These are phyloP conservation scores for Orthosia gothica DNA, from an alignment of 2,888 invertebrate genomes.

Conservation along the genomic window DNA sequence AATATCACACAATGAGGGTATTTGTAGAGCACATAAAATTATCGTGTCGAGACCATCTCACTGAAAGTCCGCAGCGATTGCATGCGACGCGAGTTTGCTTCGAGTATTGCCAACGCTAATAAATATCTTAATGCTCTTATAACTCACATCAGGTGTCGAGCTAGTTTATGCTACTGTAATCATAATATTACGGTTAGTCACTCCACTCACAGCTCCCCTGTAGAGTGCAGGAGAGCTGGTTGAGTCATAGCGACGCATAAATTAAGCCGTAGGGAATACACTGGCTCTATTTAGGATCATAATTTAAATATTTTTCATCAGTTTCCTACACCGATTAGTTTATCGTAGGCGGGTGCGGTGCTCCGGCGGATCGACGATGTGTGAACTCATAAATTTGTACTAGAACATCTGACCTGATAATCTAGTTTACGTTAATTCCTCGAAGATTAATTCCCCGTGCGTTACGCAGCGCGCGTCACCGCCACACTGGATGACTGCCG, in stretches of 20 bases:
- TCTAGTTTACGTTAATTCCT: conserved; percentile 78
- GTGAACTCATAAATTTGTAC: conserved; percentile 76
- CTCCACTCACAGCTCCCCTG: conserved; percentile 27
- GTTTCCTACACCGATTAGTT: conserved; percentile 65
- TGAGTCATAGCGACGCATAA: conserved; percentile 64
- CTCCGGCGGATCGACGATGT: conserved; percentile 71
- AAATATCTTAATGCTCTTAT: conserved; percentile 59
- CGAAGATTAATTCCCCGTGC: conserved; percentile 70
- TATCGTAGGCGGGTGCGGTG: conserved; percentile 66
- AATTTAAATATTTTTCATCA: conserved; percentile 71
- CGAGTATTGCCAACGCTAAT: conserved; percentile 49
- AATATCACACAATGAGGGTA: conserved; percentile 40
- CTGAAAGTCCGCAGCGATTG: conserved; percentile 29
- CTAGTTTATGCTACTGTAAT: conserved; percentile 59
- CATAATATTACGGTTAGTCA: conserved; percentile 58
- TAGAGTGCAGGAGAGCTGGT: conserved; percentile 31
- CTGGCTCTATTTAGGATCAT: conserved; percentile 63
- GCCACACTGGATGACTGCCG: conserved; percentile 67
- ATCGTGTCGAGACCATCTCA: conserved; percentile 9
- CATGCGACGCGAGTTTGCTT: conserved; percentile 31
- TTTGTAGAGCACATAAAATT: conserved; percentile 39
- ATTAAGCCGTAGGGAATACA: conserved; percentile 58
- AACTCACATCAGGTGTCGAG: conserved; percentile 57
- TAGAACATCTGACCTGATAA: conserved; percentile 75
- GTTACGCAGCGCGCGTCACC: conserved; percentile 60